Evolutionary conservation across 1,140 invertebrate species (phyloP), one percentile per base, ranked within the genome.

Genomic region (Drosophila nigrodunni): DNA sequence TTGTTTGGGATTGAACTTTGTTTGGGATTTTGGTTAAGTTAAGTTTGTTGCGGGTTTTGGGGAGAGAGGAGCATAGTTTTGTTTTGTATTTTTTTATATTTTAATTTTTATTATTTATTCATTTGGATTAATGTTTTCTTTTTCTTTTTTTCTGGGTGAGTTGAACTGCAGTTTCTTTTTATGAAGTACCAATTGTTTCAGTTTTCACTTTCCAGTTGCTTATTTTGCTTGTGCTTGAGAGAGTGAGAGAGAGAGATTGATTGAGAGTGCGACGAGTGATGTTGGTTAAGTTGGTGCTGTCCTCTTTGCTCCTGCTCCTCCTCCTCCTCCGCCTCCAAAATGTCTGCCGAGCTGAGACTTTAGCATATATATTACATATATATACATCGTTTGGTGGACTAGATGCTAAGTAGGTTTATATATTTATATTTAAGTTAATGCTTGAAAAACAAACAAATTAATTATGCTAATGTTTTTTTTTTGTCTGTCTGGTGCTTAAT

Each of bases 31-130:
- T 58, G 68, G 73, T 71, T 71, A 65, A 75, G 68, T 75, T 75
- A 55, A 72, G 44, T 67, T 77, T 77, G 60, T 64, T 59, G 68
- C 68, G 61, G 74, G 59, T 72, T 72, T 44, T 69, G 62, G 69
- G 72, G 72, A 78, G 71, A 78, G 75, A 77, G 78, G 79, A 82
- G 78, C 78, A 81, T 81, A 77, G 74, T 77, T 70, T 76, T 30
- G 25, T 30, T 30, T 30, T 30, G 25, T 30, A 30, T 30, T 25
- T 25, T 25, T 25, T 25, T 25, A 25, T 25, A 47, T 73, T 46
- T 39, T 39, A 10, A 21, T n/a, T 52, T 57, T 11, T 18, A 6
- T 15, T 46, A n/a, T 54, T 34, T 57, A 57, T 57, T 57, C 11
- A 57, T 11, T 57, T 41, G 18, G 13, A 54, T 58, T 47, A 9